Evolutionary conservation across 1,140 invertebrate genomes (phyloP).

Genomic region (Archegozetes longisetosus): DNA sequence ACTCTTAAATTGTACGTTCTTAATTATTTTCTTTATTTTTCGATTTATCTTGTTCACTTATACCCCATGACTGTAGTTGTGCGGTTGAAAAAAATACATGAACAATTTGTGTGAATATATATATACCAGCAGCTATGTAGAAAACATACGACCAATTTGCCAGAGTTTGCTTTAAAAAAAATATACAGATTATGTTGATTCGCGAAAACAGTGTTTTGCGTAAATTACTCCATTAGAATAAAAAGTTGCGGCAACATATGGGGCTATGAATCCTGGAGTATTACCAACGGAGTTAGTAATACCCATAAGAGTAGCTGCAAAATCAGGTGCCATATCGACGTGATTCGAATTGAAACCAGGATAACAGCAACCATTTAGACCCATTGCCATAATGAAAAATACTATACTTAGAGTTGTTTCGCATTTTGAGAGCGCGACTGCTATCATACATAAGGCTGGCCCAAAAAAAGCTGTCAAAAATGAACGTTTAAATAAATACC

Average conservation of each 20-base stretch:
- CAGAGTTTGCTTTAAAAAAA: constrained; percentile 47
- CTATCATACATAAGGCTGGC: constrained; percentile 51
- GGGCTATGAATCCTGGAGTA: constrained; percentile 24
- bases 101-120: constrained; percentile 51
- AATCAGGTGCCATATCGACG: constrained; percentile 21
- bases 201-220: background rate
- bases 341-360: constrained; percentile 17
- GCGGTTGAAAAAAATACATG: constrained; percentile 35
- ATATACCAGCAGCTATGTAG: constrained; percentile 55
- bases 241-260: constrained; percentile 21
- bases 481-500: background rate
- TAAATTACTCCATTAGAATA: constrained; percentile 25
- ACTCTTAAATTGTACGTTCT: too few species aligned
- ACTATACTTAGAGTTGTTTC: constrained; percentile 24
- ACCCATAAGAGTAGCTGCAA: constrained; percentile 25
- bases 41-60: background rate
- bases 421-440: constrained; percentile 50
- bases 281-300: constrained; percentile 26
- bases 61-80: constrained; percentile 20
- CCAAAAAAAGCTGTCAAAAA: constrained; percentile 32
- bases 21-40: background rate
- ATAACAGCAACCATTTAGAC: constrained; percentile 18
- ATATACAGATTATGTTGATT: background rate
- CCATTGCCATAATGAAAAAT: constrained; percentile 18
- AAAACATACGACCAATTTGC: constrained; percentile 68